A percentile compares a stretch with the other conserved stretches of the same genome.
phyloP scores from a whole-genome alignment of 2,113 vertebrate genomes.

The Anseranas semipalmata region DNA sequence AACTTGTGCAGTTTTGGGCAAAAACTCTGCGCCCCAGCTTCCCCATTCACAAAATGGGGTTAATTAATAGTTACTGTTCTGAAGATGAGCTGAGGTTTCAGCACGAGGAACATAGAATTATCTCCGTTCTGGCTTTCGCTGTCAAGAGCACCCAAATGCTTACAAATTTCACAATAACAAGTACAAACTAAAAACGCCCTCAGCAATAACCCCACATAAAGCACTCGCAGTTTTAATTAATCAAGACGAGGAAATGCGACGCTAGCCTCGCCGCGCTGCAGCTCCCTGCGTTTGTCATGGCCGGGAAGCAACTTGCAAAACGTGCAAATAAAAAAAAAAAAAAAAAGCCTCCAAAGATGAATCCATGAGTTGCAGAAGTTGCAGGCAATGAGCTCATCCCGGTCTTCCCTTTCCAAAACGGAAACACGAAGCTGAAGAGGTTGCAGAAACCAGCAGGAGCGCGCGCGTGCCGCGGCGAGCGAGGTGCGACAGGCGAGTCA shows the following conservation, averaged over 20 bases:
- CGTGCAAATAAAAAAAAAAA: neutral
- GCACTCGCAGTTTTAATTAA: neutral
- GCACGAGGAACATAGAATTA: neutral
- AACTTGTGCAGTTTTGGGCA: accelerated
- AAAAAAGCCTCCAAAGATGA: neutral
- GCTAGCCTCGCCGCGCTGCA: neutral
- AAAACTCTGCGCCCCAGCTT: neutral
- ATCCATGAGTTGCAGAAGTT: neutral
- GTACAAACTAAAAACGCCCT: neutral
- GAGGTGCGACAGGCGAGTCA: neutral
- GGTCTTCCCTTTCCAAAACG: neutral
- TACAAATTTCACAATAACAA: neutral
- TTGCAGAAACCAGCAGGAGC: neutral
- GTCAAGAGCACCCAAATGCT: neutral
- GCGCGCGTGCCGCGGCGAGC: accelerated
- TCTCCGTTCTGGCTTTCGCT: neutral
- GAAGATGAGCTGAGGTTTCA: neutral
- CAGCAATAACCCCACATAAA: neutral
- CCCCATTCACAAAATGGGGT: neutral
- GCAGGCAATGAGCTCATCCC: neutral
- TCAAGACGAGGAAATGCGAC: accelerated
- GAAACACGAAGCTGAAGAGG: neutral
- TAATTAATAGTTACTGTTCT: accelerated
- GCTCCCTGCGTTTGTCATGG: neutral
- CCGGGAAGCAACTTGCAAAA: neutral